phyloP scores from a whole-genome alignment of 2,113 vertebrate species.

The Rhegmatorhina hoffmannsi region DNA sequence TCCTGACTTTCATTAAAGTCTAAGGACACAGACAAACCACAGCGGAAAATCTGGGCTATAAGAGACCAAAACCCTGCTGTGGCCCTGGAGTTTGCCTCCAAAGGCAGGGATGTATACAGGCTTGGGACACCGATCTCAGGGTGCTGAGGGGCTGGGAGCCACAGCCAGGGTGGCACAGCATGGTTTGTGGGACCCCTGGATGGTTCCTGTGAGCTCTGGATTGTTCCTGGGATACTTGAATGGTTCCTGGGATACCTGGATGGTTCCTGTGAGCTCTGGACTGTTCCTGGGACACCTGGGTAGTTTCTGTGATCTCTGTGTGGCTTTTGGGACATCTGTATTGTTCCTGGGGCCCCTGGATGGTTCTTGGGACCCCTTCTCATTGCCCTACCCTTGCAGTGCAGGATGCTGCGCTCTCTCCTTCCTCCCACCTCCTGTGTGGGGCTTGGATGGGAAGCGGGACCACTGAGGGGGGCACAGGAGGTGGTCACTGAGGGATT shows the following conservation, averaged over 20 bases:
- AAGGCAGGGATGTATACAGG: not conserved
- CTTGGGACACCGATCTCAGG: rapidly evolving
- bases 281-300: no score
- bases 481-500: no score
- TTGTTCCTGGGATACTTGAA: not conserved
- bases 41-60: not conserved
- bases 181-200: no score
- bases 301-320: no score
- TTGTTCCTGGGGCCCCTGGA: not conserved
- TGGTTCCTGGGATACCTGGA: no score
- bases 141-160: rapidly evolving
- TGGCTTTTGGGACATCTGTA: no score
- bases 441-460: not conserved
- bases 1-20: not conserved
- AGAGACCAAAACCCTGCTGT: rapidly evolving
- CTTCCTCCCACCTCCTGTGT: not conserved
- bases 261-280: not conserved
- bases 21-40: not conserved
- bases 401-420: rapidly evolving
- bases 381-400: rapidly evolving
- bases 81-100: not conserved
- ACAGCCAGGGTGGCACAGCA: rapidly evolving
- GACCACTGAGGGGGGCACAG: not conserved
- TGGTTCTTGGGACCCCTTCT: not conserved
- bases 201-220: not conserved